Evolutionary conservation across 2,113 vertebrate genomes (phyloP).

Genomic region (Fulica atra): DNA sequence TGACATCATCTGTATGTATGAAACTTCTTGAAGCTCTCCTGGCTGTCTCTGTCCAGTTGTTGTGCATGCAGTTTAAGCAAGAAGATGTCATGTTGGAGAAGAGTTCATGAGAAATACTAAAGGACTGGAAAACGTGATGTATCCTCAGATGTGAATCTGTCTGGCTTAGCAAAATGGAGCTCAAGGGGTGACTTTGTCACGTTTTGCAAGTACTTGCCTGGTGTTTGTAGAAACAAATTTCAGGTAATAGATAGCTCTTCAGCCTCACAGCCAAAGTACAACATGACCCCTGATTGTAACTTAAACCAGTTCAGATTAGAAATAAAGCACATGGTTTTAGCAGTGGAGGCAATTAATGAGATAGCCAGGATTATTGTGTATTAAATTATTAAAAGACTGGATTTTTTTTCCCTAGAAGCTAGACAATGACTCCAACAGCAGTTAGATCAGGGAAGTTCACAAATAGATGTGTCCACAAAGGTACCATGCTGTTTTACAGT

Average conservation of each 20-base stretch:
- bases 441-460: neutral
- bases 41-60: neutral
- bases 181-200: constrained; percentile 9
- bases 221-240: neutral
- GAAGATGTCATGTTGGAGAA: neutral
- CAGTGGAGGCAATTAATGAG: neutral
- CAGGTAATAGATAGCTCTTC: neutral
- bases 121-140: neutral
- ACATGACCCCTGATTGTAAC: neutral
- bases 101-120: neutral
- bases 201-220: neutral
- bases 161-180: neutral
- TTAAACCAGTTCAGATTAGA: neutral
- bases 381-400: neutral
- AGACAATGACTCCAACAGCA: neutral
- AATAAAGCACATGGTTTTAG: neutral
- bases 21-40: neutral
- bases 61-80: neutral
- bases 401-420: neutral
- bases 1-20: neutral
- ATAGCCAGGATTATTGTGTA: neutral
- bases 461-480: neutral
- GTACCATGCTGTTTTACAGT: neutral
- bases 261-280: neutral
- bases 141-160: neutral